Evolutionary conservation across 1,140 invertebrate genomes (phyloP), one percentile per base, ranked within the genome.

Genomic region (Musca vetustissima): DNA sequence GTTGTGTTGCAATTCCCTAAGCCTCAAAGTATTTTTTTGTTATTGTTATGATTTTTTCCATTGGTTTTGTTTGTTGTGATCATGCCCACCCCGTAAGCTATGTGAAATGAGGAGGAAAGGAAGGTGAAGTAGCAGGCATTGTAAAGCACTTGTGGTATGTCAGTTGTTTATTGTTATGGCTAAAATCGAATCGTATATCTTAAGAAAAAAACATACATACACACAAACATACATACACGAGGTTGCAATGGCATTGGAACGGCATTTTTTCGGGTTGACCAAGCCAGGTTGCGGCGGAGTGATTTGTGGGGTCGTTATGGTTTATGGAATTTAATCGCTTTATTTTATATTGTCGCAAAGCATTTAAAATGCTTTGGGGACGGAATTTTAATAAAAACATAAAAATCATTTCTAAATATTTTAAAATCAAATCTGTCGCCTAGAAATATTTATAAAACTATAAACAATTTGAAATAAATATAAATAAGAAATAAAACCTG

Each of bases 281-380:
- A 43, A 11, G 36, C 36, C 36, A 43, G 36, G 36, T 43, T 43
- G 36, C 6, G 13, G 36, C 6, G 13, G 17, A 61, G 57, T 61
- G 57, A 61, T 61, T 61, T 61, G 57, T 61, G 57, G 17, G 57
- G 57, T 61, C 57, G 57, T 61, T 61, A 61, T 61, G 19, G 28
- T 61, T 61, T 61, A 61, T 61, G 57, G 57, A 36, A 61, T 61
- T 61, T 13, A 61, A 61, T 61, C 57, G 57, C 57, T 61, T 61
- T 19, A 61, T 61, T 25, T 57, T 57, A 7, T 28, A 28, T 3
- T 59, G 55, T 28, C 55, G 15, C 49, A 17, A 61, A 61, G 17
- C 4, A 28, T 17, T 28, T 8, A 28, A 59, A 57, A 61, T 43
- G 4, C 13, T 61, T 21, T 28, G n/a, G 9, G 2, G 4, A 24